phyloP scores from a whole-genome alignment of 1,140 invertebrate genomes.

The Phymorhynchus buccinoides region DNA sequence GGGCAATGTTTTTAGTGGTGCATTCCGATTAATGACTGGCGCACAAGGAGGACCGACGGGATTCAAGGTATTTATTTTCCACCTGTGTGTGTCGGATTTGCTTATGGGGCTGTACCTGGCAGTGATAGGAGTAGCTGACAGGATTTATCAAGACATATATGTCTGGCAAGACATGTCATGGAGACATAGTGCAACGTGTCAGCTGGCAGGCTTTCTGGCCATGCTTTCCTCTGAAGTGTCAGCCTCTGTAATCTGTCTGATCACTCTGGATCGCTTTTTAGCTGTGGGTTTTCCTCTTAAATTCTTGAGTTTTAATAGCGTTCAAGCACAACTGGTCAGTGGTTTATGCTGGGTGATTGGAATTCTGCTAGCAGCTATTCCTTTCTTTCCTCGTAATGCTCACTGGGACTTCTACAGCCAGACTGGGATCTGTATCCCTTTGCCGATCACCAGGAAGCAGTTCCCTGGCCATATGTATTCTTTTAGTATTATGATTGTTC shows the following conservation, averaged over 20 bases:
- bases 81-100: constrained; percentile 62
- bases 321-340: background rate
- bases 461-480: background rate
- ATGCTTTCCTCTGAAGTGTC: constrained; percentile 54
- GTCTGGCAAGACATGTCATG: constrained; percentile 50
- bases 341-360: background rate
- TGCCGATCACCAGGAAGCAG: background rate
- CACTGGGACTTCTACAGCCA: constrained; percentile 9
- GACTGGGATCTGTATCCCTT: background rate
- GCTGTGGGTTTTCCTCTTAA: constrained; percentile 54
- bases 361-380: background rate
- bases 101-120: constrained; percentile 68
- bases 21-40: constrained; percentile 42
- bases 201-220: constrained; percentile 57
- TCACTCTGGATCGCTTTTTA: constrained; percentile 56
- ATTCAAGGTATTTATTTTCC: constrained; percentile 56
- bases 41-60: constrained; percentile 31
- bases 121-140: constrained; percentile 56
- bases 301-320: constrained; percentile 32
- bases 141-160: constrained; percentile 53
- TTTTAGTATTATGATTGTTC: background rate
- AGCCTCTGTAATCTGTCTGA: constrained; percentile 50
- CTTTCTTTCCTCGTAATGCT: background rate
- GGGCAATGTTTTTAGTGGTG: constrained; percentile 50
- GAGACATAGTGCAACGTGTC: constrained; percentile 50